Base-by-base conservation (phyloP, 2,797 vertebrate species). In the Chaetodon trifasciatus region DNA sequence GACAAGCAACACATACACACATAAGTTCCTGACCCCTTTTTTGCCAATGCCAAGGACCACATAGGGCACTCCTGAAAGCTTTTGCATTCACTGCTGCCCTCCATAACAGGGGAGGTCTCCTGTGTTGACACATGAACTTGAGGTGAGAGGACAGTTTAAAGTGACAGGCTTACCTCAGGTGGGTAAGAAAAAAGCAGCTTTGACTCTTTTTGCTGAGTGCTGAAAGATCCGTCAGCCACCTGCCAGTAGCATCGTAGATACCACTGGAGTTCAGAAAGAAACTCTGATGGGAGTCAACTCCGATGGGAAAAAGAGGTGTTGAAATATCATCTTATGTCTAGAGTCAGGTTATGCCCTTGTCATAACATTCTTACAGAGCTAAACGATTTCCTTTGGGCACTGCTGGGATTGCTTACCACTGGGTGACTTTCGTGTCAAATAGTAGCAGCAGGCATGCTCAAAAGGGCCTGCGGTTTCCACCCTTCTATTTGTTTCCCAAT, bases 371-470 rank as follows among this genome's bases (percentile, higher is more conserved):
- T 76, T 65, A 78, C 58, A 7, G 62, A 73, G 70, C 68, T 85
- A 74, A 86, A 87, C 76, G 47, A 79, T 87, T 88, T 91, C 75
- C 83, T 88, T 79, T 84, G 65, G 84, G 65, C 69, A 66, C 82
- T 64, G 53, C 80, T 68, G 84, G 82, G 74, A 72, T 69, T 62
- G 52, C 74, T 79, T 71, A 70, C 76, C 37, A 40, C 66, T 72
- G 63, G 81, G 74, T 81, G 81, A 88, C 69, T 78, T 78, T 87
- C 56, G 6, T 87, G 83, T 87, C 74, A 69, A 86, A 81, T 81
- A 57, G 80, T 74, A 78, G 83, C 72, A 76, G 82, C 61, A 84
- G 66, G 17, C 67, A 70, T 68, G 56, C 70, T 80, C 68, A 42
- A 78, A 75, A 81, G 39, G 37, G 24, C 21, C 69, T 86, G 84